Evolutionary conservation across 2,888 invertebrate species (phyloP).

Genomic region (Carabus problematicus): DNA sequence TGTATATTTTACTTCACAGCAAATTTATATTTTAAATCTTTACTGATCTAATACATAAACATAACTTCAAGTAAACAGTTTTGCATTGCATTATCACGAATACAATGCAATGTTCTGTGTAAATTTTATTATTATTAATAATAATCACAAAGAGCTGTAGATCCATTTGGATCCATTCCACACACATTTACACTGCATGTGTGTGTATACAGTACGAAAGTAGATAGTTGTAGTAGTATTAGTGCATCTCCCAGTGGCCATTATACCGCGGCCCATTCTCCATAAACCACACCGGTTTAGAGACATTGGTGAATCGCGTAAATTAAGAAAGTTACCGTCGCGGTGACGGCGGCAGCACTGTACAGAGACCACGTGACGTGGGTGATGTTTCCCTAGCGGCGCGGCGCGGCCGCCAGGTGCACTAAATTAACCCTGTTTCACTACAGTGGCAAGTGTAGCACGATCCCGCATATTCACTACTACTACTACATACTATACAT

Average conservation of each 20-base stretch:
- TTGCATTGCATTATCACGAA: too few relatives aligned
- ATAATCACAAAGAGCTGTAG: slow-evolving; percentile 26
- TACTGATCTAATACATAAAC: too few relatives aligned
- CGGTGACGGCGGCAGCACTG: slow-evolving; percentile 2
- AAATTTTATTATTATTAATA: slow-evolving; percentile 27
- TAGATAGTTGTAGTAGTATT: too few relatives aligned
- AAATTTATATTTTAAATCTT: too few relatives aligned
- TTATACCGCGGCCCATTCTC: slow-evolving; percentile 17
- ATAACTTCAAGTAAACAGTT: too few relatives aligned
- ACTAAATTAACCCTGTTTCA: slow-evolving; percentile 52
- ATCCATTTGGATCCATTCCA: slow-evolving; percentile 16
- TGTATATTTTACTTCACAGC: too few relatives aligned
- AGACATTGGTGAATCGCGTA: slow-evolving; percentile 35
- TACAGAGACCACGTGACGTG: slow-evolving; percentile 48
- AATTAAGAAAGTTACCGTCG: slow-evolving; percentile 37
- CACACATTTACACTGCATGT: too few relatives aligned
- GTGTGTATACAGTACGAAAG: too few relatives aligned
- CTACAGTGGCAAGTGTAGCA: slow-evolving; percentile 45
- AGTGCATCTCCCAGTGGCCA: slow-evolving; percentile 37
- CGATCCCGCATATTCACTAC: slow-evolving; percentile 18
- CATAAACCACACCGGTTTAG: slow-evolving; percentile 37
- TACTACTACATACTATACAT: neutral
- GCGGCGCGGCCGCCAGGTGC: slow-evolving; percentile 50
- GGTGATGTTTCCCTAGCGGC: slow-evolving; percentile 55
- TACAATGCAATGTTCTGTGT: too few relatives aligned